phyloP scores from a whole-genome alignment of 2,113 vertebrate species.

The Shinisaurus crocodilurus region DNA sequence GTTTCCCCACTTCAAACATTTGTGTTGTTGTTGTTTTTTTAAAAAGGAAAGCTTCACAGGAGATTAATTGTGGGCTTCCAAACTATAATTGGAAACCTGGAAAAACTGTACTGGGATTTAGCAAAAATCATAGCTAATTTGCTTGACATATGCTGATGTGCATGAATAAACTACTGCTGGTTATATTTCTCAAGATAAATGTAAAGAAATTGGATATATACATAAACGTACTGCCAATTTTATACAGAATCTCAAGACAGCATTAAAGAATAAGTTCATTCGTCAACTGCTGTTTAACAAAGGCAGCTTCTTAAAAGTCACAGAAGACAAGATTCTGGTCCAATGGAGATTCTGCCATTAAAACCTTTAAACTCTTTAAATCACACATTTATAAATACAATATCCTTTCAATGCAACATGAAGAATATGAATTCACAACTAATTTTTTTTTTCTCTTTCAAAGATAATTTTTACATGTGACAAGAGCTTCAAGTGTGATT shows the following conservation, averaged over 20 bases:
- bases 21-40: not conserved
- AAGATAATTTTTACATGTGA: not conserved
- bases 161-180: constrained; percentile 9
- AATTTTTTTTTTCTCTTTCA: not conserved
- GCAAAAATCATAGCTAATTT: constrained; percentile 47
- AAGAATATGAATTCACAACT: not conserved
- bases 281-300: not conserved
- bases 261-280: not conserved
- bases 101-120: constrained; percentile 40
- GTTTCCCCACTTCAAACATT: constrained; percentile 28
- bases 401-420: not conserved
- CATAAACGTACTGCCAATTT: not conserved
- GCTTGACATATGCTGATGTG: constrained; percentile 22
- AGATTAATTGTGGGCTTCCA: constrained; percentile 46
- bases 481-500: not conserved
- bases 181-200: constrained; percentile 1
- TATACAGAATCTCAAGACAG: constrained; percentile 20
- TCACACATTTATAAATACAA: not conserved
- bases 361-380: not conserved
- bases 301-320: not conserved
- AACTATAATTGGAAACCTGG: constrained; percentile 48
- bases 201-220: not conserved
- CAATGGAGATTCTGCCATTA: not conserved
- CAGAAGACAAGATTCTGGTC: not conserved
- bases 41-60: constrained; percentile 24